phyloP scores from a whole-genome alignment of 2,113 vertebrate genomes.

The Laticauda laticaudata region DNA sequence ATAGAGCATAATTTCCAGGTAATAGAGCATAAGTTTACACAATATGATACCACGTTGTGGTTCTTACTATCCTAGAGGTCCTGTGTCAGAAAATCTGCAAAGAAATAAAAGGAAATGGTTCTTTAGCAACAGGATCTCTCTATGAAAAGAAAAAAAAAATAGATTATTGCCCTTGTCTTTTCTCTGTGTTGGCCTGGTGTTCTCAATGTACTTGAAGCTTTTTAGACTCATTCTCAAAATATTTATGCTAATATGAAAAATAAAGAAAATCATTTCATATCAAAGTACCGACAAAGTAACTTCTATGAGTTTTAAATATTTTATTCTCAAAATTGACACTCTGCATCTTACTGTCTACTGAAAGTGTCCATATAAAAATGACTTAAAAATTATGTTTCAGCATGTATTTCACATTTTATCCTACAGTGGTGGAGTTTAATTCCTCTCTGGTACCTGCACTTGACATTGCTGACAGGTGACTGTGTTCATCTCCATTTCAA shows the following conservation, averaged over 20 bases:
- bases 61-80: constrained; percentile 7
- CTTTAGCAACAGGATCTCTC: constrained; percentile 49
- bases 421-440: neutral
- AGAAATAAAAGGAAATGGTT: constrained; percentile 45
- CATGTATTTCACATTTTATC: neutral
- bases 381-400: constrained; percentile 35
- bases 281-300: constrained; percentile 1
- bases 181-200: neutral
- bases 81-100: constrained; percentile 25
- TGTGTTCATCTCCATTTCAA: neutral
- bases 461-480: neutral
- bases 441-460: neutral
- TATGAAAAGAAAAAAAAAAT: constrained; percentile 40
- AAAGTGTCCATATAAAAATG: constrained; percentile 30
- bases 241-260: constrained; percentile 3
- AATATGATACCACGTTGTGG: neutral
- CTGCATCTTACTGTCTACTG: constrained; percentile 22
- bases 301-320: constrained; percentile 24
- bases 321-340: neutral
- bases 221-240: constrained; percentile 32
- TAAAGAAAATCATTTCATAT: neutral
- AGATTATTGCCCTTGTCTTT: constrained; percentile 35
- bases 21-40: neutral
- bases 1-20: neutral
- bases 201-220: neutral